phyloP scores from a whole-genome alignment of 1,140 invertebrate genomes.

The Bombus pascuorum region DNA sequence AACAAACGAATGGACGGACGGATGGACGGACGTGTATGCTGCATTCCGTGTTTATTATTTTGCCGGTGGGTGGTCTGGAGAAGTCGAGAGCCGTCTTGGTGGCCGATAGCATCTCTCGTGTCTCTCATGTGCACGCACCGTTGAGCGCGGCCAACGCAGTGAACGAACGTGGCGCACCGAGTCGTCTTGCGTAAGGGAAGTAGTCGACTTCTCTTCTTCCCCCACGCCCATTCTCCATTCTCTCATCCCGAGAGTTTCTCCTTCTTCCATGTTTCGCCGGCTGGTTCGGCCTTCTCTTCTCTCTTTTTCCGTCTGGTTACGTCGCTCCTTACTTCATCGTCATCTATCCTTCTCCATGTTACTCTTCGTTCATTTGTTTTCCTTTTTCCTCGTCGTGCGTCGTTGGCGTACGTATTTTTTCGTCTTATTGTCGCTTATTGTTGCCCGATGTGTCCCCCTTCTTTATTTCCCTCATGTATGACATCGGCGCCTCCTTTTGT shows the following conservation, averaged over 20 bases:
- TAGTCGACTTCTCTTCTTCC: conserved; percentile 60
- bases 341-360: neutral
- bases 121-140: conserved; percentile 76
- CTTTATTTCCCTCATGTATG: conserved; percentile 18
- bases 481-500: neutral
- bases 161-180: conserved; percentile 56
- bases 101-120: conserved; percentile 78
- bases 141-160: conserved; percentile 66
- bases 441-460: neutral
- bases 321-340: neutral
- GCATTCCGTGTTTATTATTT: conserved; percentile 80
- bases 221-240: conserved; percentile 15
- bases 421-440: conserved; percentile 14
- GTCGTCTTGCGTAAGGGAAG: conserved; percentile 73
- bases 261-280: conserved; percentile 8
- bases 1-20: conserved; percentile 59
- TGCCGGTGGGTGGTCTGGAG: conserved; percentile 78
- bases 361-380: neutral
- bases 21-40: conserved; percentile 69
- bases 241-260: neutral
- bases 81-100: conserved; percentile 76
- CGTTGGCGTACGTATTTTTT: neutral
- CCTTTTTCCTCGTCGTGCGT: neutral
- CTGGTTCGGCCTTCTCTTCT: neutral
- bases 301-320: conserved; percentile 20